phyloP scores from a whole-genome alignment of 1,140 invertebrate genomes.

The Batillaria attramentaria region DNA sequence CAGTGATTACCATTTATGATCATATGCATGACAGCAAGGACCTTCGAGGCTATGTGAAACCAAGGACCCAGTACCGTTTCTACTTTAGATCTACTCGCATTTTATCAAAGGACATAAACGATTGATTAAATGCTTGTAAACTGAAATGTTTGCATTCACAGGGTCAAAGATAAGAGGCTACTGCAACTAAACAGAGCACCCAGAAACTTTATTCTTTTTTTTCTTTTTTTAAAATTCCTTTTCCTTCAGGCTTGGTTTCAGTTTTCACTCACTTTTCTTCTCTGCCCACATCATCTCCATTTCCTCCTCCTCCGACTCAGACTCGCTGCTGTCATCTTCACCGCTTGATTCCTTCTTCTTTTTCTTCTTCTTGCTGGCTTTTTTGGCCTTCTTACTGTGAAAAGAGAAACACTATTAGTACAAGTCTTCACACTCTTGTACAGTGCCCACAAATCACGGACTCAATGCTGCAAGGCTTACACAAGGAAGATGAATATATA shows the following conservation, averaged over 20 bases:
- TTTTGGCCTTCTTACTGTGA: slow-evolving; percentile 56
- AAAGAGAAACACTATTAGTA: slow-evolving; percentile 30
- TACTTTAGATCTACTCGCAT: too few species aligned
- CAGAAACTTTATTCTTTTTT: slow-evolving; percentile 24
- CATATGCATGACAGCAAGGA: too few species aligned
- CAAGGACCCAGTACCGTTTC: too few species aligned
- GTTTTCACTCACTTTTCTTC: slow-evolving; percentile 11
- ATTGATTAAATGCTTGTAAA: too few species aligned
- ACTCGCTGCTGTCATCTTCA: slow-evolving; percentile 52
- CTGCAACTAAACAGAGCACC: too few species aligned
- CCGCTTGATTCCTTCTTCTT: slow-evolving; percentile 39
- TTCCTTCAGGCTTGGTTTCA: background rate
- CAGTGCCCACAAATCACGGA: background rate
- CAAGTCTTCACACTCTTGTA: background rate
- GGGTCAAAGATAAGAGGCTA: too few species aligned
- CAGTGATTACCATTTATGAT: too few species aligned
- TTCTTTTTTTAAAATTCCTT: slow-evolving; percentile 11
- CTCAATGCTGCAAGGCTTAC: background rate
- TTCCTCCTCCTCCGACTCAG: slow-evolving; percentile 73
- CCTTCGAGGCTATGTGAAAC: too few species aligned
- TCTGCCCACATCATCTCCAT: slow-evolving; percentile 12
- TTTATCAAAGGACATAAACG: too few species aligned
- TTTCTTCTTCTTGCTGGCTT: slow-evolving; percentile 52
- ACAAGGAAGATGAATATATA: background rate
- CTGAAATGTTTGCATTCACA: too few species aligned